Conservation (phyloP, 2,888 invertebrate genomes). For the Pollenia labialis region DNA sequence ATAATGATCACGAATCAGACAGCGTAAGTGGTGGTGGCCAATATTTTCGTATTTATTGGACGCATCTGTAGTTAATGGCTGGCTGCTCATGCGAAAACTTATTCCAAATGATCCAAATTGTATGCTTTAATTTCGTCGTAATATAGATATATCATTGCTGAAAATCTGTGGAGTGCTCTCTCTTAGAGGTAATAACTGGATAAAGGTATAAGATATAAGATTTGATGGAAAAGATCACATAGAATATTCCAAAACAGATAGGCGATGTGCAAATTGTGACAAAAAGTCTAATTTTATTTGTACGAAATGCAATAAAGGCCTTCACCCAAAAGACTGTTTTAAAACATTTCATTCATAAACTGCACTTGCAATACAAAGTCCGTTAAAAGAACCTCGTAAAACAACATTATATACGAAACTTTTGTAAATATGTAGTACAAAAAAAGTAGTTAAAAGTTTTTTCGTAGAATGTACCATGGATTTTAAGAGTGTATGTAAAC, state of each 20-base stretch:
- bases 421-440: too few species aligned
- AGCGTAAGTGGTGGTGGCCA: too few species aligned
- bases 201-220: background rate
- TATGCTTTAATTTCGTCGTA: conserved; percentile 3
- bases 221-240: conserved; percentile 25
- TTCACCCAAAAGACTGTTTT: conserved; percentile 27
- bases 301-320: conserved; percentile 23
- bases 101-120: conserved; percentile 32
- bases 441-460: too few species aligned
- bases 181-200: background rate
- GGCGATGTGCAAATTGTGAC: conserved; percentile 7
- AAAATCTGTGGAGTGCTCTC: background rate
- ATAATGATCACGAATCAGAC: conserved; percentile 13
- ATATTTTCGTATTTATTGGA: conserved; percentile 35
- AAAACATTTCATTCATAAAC: conserved; percentile 30
- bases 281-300: background rate
- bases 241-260: conserved; percentile 14
- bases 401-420: too few species aligned
- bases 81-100: conserved; percentile 41
- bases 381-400: background rate
- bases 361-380: background rate
- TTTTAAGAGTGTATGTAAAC: too few species aligned
- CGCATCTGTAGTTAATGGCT: conserved; percentile 39
- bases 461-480: too few species aligned
- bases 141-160: conserved; percentile 16